Base-by-base conservation (phyloP, 2,888 invertebrate species). In the Campopleginae sp. region DNA sequence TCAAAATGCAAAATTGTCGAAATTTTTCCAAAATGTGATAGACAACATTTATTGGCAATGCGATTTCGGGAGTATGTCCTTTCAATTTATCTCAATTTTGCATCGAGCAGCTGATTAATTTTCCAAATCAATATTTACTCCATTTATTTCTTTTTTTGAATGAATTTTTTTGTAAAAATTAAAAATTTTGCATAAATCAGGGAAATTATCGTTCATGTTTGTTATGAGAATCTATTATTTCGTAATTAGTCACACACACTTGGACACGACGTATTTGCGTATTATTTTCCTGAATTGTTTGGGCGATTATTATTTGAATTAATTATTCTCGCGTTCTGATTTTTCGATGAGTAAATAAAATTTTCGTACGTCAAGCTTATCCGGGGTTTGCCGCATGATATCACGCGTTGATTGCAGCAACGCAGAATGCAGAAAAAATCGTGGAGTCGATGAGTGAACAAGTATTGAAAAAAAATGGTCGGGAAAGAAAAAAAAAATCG, bases 291-390 rank as follows among this genome's bases (percentile, higher is more conserved):
- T 10, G 5, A 38, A 31, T n/a, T 71, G 31, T 19, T 2, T 23
- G 12, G n/a, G 7, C 65, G 23, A 44, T 27, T n/a, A 44, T 48
- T 31, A 38, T 75, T 33, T 71, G 0, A 42, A 61, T 38, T 17
- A 72, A 5, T 33, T 46, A 46, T 65, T 46, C 38, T 17, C 33
- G 48, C 14, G 19, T 17, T 19, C 42, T 14, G 10, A 51, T 23
- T 33, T 17, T 8, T 78, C 0, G 19, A 46, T 10, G 12, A 38
- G 14, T 0, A 12, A 80, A 65, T 4, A 48, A 27, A 65, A 66
- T n/a, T 51, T 79, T 1, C 84, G 7, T 84, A 84, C 84, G 48
- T 80, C 80, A 12, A 58, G 38, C n/a, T 54, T 54, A n/a, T 54
- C 65, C 23, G 42, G 7, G 6, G 63, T 63, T n/a, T 65, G 42